These are phyloP conservation scores for Archocentrus centrarchus DNA, from an alignment of 2,113 vertebrate genomes.

Conservation along the genomic window DNA sequence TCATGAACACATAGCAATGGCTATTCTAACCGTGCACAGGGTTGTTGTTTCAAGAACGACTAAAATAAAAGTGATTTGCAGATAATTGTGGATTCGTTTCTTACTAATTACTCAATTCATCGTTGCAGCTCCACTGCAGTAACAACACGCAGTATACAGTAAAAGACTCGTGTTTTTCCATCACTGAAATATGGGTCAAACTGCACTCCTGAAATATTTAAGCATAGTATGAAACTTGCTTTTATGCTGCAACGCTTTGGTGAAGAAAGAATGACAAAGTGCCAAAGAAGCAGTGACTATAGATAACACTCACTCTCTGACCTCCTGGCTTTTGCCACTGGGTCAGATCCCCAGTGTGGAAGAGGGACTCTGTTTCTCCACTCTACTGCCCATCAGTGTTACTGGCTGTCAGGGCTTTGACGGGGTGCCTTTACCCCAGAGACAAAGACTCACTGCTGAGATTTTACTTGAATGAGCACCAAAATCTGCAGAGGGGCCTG, in stretches of 20 bases:
- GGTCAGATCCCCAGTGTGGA: slow-evolving; percentile 53
- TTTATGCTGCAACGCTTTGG: background rate
- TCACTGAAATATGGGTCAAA: slow-evolving; percentile 4
- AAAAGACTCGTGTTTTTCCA: background rate
- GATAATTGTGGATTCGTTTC: background rate
- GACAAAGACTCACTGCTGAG: slow-evolving; percentile 17
- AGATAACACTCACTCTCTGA: slow-evolving; percentile 7
- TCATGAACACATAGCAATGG: background rate
- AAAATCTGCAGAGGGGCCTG: background rate
- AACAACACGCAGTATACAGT: background rate
- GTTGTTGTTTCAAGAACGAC: background rate
- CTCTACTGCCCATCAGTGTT: slow-evolving; percentile 38
- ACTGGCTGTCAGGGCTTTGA: slow-evolving; percentile 53
- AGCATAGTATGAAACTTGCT: background rate
- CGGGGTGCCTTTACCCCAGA: slow-evolving; percentile 19
- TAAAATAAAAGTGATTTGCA: background rate
- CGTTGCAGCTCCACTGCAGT: background rate
- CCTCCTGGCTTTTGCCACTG: slow-evolving; percentile 36
- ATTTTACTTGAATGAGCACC: slow-evolving; percentile 17
- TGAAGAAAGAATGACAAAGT: background rate
- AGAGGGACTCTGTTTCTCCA: slow-evolving; percentile 24
- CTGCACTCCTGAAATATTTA: slow-evolving; percentile 38
- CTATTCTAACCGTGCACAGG: background rate
- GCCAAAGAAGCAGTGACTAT: slow-evolving; percentile 32
- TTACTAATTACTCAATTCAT: background rate